Conservation (phyloP, 1,140 invertebrate species). For the Pollicipes pollicipes region DNA sequence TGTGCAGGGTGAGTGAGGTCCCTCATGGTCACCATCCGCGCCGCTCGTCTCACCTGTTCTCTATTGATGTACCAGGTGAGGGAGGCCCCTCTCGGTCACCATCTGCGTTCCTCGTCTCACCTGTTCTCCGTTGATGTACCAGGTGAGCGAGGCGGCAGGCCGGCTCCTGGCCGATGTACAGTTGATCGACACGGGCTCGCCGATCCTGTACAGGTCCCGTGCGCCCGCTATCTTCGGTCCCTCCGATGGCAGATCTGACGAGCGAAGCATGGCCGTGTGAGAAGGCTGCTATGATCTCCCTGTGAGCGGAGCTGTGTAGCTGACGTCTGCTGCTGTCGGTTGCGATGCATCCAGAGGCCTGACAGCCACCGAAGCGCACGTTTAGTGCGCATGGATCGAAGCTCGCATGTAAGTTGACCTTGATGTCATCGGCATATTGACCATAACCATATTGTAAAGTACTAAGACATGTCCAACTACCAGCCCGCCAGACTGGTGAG, state of each 20-base stretch:
- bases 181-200: slow-evolving; percentile 32
- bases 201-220: background rate
- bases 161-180: slow-evolving; percentile 64
- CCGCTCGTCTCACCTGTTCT: too few species aligned
- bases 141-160: slow-evolving; percentile 59
- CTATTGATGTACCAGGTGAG: slow-evolving; percentile 35
- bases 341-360: too few species aligned
- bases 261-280: background rate
- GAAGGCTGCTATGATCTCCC: too few species aligned
- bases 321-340: too few species aligned
- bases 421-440: too few species aligned
- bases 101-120: slow-evolving; percentile 44
- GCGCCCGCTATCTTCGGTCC: background rate
- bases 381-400: too few species aligned
- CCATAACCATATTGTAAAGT: too few species aligned
- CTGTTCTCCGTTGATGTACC: slow-evolving; percentile 72
- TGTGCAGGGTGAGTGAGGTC: slow-evolving; percentile 41
- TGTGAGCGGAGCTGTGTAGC: too few species aligned
- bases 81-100: slow-evolving; percentile 63
- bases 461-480: too few species aligned
- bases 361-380: too few species aligned
- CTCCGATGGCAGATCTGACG: slow-evolving; percentile 5
- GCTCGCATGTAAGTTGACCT: too few species aligned
- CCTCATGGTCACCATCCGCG: slow-evolving; percentile 72
- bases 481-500: too few species aligned